Evolutionary conservation across 2,888 invertebrate genomes (phyloP).

Genomic region (Tipula helvola): DNA sequence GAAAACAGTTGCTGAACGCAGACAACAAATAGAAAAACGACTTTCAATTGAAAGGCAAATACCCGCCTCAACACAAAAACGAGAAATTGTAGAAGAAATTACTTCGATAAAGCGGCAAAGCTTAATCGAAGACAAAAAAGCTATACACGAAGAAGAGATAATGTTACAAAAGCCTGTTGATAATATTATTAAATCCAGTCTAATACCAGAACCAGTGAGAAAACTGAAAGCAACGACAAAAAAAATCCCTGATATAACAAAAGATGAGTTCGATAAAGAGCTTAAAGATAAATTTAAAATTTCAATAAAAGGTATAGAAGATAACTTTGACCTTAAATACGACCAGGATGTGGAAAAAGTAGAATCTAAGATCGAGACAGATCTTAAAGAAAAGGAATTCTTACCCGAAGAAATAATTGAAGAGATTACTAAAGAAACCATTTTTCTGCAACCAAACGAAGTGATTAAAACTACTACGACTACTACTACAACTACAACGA

Average conservation of each 20-base stretch:
- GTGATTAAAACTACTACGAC: conserved; percentile 5
- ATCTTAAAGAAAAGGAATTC: neutral
- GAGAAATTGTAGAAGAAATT: conserved; percentile 60
- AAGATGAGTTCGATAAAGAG: conserved; percentile 34
- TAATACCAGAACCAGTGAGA: conserved; percentile 32
- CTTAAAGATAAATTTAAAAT: conserved; percentile 32
- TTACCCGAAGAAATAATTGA: conserved; percentile 15
- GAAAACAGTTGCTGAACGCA: conserved; percentile 61
- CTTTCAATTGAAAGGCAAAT: conserved; percentile 54
- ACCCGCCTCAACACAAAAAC: conserved; percentile 59
- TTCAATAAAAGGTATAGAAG: conserved; percentile 25
- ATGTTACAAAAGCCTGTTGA: conserved; percentile 35
- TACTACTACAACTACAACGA: conserved; percentile 11
- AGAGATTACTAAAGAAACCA: conserved; percentile 19
- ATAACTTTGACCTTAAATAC: conserved; percentile 19
- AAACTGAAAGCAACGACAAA: conserved; percentile 35
- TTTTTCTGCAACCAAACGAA: neutral
- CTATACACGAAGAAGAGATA: conserved; percentile 35
- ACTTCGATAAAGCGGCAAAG: conserved; percentile 57
- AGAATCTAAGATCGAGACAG: conserved; percentile 11
- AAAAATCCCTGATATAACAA: conserved; percentile 30
- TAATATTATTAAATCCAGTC: conserved; percentile 32
- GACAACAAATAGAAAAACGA: conserved; percentile 62
- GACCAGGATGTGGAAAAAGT: conserved; percentile 20
- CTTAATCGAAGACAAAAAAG: conserved; percentile 35